Evolutionary conservation across 30 jellyfish, hydroid and myxozoan genomes (phyloP).

Genomic region (Catostylus mosaicus): DNA sequence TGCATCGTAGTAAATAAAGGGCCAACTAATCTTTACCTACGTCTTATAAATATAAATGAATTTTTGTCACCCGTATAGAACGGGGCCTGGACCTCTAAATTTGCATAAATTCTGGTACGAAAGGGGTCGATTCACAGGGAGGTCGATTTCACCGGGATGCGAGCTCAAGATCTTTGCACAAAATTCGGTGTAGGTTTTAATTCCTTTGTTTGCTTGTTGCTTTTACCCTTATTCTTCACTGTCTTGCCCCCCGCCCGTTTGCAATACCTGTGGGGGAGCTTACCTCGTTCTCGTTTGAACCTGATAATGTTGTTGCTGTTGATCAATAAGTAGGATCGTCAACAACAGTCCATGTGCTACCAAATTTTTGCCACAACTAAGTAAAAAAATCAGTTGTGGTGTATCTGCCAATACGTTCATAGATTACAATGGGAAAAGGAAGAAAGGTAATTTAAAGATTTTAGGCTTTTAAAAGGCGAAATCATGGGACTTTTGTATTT

Average conservation of each 20-base stretch:
- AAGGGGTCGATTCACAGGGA: slow-evolving; percentile 24
- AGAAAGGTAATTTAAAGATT: slow-evolving; percentile 13
- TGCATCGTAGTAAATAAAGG: neutral
- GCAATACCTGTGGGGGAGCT: no score
- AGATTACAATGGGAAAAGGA: slow-evolving; percentile 52
- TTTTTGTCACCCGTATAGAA: neutral
- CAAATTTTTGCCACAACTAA: no score
- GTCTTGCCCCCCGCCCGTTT: no score
- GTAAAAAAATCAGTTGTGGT: no score
- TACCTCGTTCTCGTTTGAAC: no score
- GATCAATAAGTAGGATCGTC: no score
- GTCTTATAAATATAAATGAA: neutral
- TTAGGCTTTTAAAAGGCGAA: neutral
- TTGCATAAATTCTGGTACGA: neutral
- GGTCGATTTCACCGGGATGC: slow-evolving; percentile 71
- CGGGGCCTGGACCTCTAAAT: neutral
- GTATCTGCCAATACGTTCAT: no score
- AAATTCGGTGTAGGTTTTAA: slow-evolving; percentile 46
- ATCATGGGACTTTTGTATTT: neutral
- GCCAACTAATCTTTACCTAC: neutral
- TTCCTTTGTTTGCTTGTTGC: no score
- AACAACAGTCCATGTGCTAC: no score
- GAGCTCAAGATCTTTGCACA: slow-evolving; percentile 46
- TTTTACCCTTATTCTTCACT: no score
- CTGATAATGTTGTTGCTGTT: no score